These are phyloP conservation scores for Cydia splendana DNA, from an alignment of 1,140 invertebrate species.

Conservation along the genomic window DNA sequence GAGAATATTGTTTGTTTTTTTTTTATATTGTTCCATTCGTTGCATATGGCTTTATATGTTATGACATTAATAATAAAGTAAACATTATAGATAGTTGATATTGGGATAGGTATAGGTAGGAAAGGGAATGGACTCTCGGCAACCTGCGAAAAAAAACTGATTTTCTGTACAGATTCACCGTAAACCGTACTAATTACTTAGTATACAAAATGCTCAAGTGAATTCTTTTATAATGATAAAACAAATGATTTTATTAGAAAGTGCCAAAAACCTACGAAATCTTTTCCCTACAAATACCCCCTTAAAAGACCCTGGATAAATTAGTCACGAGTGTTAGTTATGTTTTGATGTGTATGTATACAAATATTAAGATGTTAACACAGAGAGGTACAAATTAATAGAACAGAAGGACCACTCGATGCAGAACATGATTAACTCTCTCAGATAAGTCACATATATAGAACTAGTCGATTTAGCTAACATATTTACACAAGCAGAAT, in stretches of 20 bases:
- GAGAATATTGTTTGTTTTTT: background rate
- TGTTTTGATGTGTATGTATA: background rate
- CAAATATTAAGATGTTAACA: background rate
- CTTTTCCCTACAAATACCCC: background rate
- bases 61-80: slow-evolving; percentile 3
- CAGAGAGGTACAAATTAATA: background rate
- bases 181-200: background rate
- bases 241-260: background rate
- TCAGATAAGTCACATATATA: no score
- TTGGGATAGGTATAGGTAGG: slow-evolving; percentile 31
- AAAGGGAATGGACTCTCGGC: slow-evolving; percentile 40
- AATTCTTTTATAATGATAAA: background rate
- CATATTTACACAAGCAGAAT: no score
- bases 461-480: no score
- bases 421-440: background rate
- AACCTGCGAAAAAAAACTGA: slow-evolving; percentile 43
- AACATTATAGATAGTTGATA: slow-evolving; percentile 7
- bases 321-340: slow-evolving; percentile 8
- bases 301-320: background rate
- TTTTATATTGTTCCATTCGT: background rate
- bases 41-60: background rate
- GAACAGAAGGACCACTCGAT: background rate
- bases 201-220: background rate
- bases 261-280: background rate
- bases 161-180: slow-evolving; percentile 38